Evolutionary conservation across 2,888 invertebrate species (phyloP).

Genomic region (Caenorhabditis auriculariae): DNA sequence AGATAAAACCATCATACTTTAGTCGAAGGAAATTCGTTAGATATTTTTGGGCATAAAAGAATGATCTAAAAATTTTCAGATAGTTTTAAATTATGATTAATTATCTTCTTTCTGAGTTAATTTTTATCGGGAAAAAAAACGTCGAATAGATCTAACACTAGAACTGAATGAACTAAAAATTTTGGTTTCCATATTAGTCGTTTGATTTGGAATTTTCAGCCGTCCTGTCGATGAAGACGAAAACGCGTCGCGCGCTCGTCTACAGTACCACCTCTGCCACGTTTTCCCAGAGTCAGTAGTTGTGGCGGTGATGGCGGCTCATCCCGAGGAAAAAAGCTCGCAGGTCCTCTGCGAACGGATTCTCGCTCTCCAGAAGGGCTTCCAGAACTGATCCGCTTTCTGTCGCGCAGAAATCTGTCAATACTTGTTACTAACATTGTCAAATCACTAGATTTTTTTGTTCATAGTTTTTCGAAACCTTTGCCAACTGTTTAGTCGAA

Average conservation of each 20-base stretch:
- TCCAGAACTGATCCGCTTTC: slow-evolving; percentile 11
- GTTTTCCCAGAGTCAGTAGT: slow-evolving; percentile 74
- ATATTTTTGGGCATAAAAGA: too few relatives aligned
- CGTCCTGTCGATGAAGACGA: background rate
- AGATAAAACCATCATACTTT: too few relatives aligned
- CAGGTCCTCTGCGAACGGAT: slow-evolving; percentile 78
- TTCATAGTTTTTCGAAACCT: slow-evolving; percentile 5
- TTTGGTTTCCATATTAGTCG: slow-evolving; percentile 1
- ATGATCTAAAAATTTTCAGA: too few relatives aligned
- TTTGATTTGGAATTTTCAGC: slow-evolving; percentile 1
- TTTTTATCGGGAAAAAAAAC: too few relatives aligned
- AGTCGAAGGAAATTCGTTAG: too few relatives aligned
- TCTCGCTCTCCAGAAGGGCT: slow-evolving; percentile 44
- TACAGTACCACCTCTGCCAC: slow-evolving; percentile 85
- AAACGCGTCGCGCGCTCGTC: slow-evolving; percentile 25
- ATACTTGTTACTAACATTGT: background rate
- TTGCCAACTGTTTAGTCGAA: too few relatives aligned
- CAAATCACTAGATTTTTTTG: background rate
- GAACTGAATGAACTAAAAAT: background rate
- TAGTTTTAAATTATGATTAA: too few relatives aligned
- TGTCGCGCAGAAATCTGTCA: background rate
- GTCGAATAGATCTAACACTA: background rate
- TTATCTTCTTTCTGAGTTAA: too few relatives aligned
- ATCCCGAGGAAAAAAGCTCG: slow-evolving; percentile 86
- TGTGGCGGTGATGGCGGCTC: slow-evolving; percentile 76